phyloP scores from a whole-genome alignment of 2,888 invertebrate genomes.

The Minunthozetes semirufus region DNA sequence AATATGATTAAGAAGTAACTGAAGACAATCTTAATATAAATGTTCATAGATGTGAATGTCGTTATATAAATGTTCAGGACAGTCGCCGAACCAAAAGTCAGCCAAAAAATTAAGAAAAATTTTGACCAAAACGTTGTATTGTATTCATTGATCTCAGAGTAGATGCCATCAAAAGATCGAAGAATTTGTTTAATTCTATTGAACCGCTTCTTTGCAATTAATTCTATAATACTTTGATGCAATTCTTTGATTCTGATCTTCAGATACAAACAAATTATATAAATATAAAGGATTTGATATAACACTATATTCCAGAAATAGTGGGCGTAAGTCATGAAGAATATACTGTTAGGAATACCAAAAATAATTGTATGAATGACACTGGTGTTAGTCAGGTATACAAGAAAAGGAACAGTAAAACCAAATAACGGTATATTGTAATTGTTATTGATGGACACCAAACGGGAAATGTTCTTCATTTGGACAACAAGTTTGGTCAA shows the following conservation, averaged over 20 bases:
- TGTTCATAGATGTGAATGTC: too few relatives aligned
- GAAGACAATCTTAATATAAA: too few relatives aligned
- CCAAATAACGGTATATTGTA: not conserved
- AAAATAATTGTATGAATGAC: not conserved
- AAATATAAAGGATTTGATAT: not conserved
- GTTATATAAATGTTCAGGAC: too few relatives aligned
- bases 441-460: not conserved
- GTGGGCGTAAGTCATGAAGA: not conserved
- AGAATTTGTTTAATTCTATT: not conserved
- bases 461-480: too few relatives aligned
- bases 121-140: not conserved
- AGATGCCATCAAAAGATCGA: not conserved
- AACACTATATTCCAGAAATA: not conserved
- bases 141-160: not conserved
- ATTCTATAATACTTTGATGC: not conserved
- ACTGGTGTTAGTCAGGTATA: not conserved
- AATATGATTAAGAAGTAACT: too few relatives aligned
- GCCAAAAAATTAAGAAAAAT: not conserved
- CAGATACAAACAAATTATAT: not conserved
- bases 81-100: not conserved
- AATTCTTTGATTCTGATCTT: not conserved
- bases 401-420: not conserved
- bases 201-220: not conserved
- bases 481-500: not conserved
- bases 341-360: not conserved